Conservation (phyloP, 92 coral and sea anemone species). For the Pocillopora grandis region DNA sequence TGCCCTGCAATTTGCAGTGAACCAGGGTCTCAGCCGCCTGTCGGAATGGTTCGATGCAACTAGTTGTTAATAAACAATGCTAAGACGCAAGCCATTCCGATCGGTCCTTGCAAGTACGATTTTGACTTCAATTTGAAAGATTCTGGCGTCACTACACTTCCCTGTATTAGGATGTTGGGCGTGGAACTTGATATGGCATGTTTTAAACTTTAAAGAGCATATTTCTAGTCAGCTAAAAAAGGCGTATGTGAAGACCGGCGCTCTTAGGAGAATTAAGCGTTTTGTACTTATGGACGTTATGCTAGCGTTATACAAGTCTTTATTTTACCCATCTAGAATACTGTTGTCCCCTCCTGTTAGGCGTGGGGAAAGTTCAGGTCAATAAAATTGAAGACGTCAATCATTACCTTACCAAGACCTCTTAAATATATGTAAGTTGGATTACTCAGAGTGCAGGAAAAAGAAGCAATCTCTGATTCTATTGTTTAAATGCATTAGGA, state of each 20-base stretch:
- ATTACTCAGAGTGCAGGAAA: slow-evolving; percentile 6
- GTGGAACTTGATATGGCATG: background rate
- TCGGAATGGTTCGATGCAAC: background rate
- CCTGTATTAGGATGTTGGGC: background rate
- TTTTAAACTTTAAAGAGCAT: background rate
- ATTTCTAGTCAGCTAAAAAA: background rate
- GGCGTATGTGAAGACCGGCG: background rate
- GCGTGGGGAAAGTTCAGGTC: background rate
- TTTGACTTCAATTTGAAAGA: background rate
- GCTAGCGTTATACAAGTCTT: background rate
- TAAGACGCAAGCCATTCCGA: background rate
- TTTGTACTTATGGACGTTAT: background rate
- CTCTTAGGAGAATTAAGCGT: background rate
- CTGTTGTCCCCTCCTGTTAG: slow-evolving; percentile 5
- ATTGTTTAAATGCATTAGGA: background rate
- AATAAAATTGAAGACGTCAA: background rate
- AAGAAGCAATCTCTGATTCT: background rate
- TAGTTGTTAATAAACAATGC: background rate
- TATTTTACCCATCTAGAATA: background rate
- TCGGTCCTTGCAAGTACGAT: background rate
- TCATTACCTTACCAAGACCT: background rate
- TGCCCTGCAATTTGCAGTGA: background rate
- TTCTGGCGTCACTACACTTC: background rate
- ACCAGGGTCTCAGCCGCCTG: background rate
- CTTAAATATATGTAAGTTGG: slow-evolving; percentile 26